Percentiles rank a stretch among this genome's conserved stretches.
phyloP scores from a whole-genome alignment of 2,888 invertebrate genomes.

The Drosophila flavopinicola region DNA sequence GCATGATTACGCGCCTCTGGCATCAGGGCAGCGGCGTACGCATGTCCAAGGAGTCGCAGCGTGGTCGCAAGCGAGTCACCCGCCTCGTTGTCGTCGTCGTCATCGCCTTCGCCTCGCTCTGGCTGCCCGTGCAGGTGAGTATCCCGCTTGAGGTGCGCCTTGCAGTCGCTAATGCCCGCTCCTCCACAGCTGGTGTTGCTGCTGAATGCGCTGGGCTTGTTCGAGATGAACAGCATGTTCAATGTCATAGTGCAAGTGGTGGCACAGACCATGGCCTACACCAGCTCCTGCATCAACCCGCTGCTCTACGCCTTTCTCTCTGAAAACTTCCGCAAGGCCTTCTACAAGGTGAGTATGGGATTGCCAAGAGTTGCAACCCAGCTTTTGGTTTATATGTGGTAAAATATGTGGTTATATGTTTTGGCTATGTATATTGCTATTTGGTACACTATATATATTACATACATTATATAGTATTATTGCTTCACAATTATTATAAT shows the following conservation, averaged over 20 bases:
- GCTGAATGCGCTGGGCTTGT: slow-evolving; percentile 89
- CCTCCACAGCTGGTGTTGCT: slow-evolving; percentile 90
- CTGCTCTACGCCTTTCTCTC: slow-evolving; percentile 97
- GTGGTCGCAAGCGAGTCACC: slow-evolving; percentile 94
- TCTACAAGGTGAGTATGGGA: slow-evolving; percentile 86
- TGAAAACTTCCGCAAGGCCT: slow-evolving; percentile 96
- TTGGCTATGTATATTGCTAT: too few species aligned
- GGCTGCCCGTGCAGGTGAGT: slow-evolving; percentile 95
- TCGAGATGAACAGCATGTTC: slow-evolving; percentile 80
- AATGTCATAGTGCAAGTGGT: slow-evolving; percentile 90
- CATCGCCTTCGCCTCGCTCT: slow-evolving; percentile 96
- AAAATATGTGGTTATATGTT: too few species aligned
- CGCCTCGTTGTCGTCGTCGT: slow-evolving; percentile 96
- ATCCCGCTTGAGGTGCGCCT: not conserved
- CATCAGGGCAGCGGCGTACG: slow-evolving; percentile 91
- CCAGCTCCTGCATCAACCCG: slow-evolving; percentile 97
- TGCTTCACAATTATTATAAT: too few species aligned
- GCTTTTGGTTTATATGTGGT: too few species aligned
- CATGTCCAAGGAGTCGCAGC: slow-evolving; percentile 89
- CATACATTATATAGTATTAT: too few species aligned
- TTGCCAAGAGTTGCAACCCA: not conserved
- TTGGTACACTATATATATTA: too few species aligned
- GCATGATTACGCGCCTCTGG: slow-evolving; percentile 95
- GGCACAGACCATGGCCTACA: slow-evolving; percentile 93
- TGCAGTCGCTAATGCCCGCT: not conserved